Evolutionary conservation across 2,888 invertebrate species (phyloP).

Genomic region (Agrilus mali): DNA sequence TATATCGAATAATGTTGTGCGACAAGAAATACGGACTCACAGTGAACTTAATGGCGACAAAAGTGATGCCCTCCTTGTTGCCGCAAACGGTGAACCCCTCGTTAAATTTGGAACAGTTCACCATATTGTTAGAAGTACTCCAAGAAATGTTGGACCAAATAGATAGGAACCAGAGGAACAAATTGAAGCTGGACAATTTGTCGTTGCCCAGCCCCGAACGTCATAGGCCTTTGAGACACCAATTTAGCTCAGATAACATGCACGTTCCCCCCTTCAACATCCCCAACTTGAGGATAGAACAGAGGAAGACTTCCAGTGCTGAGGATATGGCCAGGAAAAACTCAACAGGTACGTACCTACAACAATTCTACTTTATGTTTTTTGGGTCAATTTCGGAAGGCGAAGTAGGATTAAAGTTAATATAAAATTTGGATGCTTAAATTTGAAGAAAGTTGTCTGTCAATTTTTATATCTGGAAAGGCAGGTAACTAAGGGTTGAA

Average conservation of each 20-base stretch:
- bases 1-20: constrained; percentile 80
- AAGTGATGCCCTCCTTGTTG: constrained; percentile 83
- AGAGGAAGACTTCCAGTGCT: constrained; percentile 79
- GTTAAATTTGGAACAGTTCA: constrained; percentile 71
- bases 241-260: constrained; percentile 78
- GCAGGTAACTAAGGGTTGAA: too few species aligned
- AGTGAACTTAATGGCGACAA: constrained; percentile 83
- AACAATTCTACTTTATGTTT: too few species aligned
- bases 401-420: too few species aligned
- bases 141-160: constrained; percentile 88
- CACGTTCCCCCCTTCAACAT: constrained; percentile 75
- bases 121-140: constrained; percentile 65
- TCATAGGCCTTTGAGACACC: constrained; percentile 62
- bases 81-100: constrained; percentile 87
- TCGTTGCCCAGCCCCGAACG: constrained; percentile 65
- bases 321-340: constrained; percentile 86
- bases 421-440: too few species aligned
- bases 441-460: too few species aligned
- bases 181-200: constrained; percentile 73
- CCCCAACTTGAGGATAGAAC: constrained; percentile 75
- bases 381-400: too few species aligned
- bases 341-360: constrained; percentile 47
- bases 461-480: too few species aligned
- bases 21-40: constrained; percentile 86
- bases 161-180: constrained; percentile 77